A percentile compares a stretch with the other conserved stretches of the same genome.
phyloP scores from a whole-genome alignment of 2,113 vertebrate genomes.

The Ciconia boyciana region DNA sequence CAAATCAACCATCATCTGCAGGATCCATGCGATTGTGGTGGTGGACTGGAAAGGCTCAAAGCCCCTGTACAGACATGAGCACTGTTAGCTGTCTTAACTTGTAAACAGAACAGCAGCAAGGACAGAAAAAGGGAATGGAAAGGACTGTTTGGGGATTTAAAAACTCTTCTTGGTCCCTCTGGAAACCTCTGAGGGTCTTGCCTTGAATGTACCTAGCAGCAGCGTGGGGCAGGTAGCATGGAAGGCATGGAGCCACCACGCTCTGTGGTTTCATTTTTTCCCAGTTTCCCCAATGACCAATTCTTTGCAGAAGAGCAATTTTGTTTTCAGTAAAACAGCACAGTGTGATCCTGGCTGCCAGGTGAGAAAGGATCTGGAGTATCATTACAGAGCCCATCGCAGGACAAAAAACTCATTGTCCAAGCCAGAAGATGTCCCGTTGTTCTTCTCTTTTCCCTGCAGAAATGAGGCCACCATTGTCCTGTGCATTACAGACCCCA shows the following conservation, averaged over 20 bases:
- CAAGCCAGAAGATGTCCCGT: not conserved
- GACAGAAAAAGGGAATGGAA: not conserved
- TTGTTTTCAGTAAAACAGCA: not conserved
- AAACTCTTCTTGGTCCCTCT: not conserved
- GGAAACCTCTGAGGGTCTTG: not conserved
- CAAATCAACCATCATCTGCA: not conserved
- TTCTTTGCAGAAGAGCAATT: not conserved
- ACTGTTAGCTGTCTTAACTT: not conserved
- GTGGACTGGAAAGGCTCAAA: not conserved
- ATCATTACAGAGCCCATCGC: not conserved
- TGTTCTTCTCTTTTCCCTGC: not conserved
- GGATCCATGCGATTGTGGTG: not conserved
- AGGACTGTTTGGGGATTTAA: not conserved
- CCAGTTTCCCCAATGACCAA: not conserved
- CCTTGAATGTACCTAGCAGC: not conserved
- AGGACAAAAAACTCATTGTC: not conserved
- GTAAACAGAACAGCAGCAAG: not conserved
- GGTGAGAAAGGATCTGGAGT: not conserved
- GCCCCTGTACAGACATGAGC: not conserved
- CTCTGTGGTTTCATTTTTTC: not conserved
- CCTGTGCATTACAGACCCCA: not conserved
- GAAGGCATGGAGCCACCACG: not conserved
- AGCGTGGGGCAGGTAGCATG: not conserved
- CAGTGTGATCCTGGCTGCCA: not conserved
- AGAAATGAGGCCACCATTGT: not conserved